Evolutionary conservation across 2,888 invertebrate genomes (phyloP).

Genomic region (Thera britannica): DNA sequence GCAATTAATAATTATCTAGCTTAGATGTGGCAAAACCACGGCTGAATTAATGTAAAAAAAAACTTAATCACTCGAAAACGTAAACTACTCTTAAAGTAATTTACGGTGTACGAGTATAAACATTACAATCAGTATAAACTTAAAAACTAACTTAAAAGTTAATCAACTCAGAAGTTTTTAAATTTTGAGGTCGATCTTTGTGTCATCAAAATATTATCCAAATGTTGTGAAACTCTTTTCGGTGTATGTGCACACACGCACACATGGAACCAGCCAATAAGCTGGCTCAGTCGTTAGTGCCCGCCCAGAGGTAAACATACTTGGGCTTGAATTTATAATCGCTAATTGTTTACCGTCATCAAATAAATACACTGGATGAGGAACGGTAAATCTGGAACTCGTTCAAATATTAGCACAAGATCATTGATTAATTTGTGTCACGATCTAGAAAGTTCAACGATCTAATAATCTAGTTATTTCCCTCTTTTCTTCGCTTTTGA

Average conservation of each 20-base stretch:
- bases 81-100: too few relatives aligned
- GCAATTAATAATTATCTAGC: too few relatives aligned
- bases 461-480: not conserved
- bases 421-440: not conserved
- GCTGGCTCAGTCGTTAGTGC: slow-evolving; percentile 26
- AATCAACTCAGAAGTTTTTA: too few relatives aligned
- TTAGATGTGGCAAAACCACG: too few relatives aligned
- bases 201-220: slow-evolving; percentile 5
- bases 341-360: slow-evolving; percentile 44
- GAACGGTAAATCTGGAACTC: slow-evolving; percentile 14
- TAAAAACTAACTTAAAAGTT: too few relatives aligned
- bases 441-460: not conserved
- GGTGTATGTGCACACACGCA: slow-evolving; percentile 37
- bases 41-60: too few relatives aligned
- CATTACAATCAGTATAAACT: too few relatives aligned
- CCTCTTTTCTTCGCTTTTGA: too few relatives aligned
- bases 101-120: too few relatives aligned
- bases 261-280: slow-evolving; percentile 48
- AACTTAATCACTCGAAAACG: too few relatives aligned
- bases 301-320: slow-evolving; percentile 58
- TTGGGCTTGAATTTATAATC: slow-evolving; percentile 45
- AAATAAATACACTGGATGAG: slow-evolving; percentile 28
- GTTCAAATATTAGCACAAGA: slow-evolving; percentile 3
- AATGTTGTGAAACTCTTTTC: slow-evolving; percentile 49
- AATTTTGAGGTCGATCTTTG: not conserved